Base-by-base conservation (phyloP, 2,113 vertebrate genomes). In the Pelecanoides urinatrix region DNA sequence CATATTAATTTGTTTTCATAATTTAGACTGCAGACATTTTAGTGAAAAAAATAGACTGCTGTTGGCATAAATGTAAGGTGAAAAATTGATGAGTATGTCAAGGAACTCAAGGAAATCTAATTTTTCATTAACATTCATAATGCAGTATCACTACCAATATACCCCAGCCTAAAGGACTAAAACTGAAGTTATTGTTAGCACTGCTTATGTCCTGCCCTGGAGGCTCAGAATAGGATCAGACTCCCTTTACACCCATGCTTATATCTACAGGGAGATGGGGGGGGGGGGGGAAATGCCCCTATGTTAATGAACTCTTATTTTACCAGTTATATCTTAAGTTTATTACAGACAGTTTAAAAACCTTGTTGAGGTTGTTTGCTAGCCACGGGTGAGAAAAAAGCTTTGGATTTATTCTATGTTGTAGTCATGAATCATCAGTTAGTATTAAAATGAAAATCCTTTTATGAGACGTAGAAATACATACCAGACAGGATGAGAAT, bases 101-200 rank as follows among this genome's bases (percentile, higher is more conserved):
- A 90, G 16, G 34, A 92, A 55, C 19, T 68, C 38, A 85, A 78
- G 40, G 10, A 93, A 90, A 95, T 73, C 29, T 86, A 68, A 70
- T 92, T 85, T 87, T 88, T 96, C n/a, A 79, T 90, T 95, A 90
- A 29, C 16, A 52, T 91, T 72, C 12, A 70, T 75, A 93, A 82
- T 53, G 17, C 29, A 93, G 10, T 14, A 78, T 59, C 65, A 61
- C 36, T 75, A 89, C 26, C 25, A 89, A 78, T 50, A 79, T 59
- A 65, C 23, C 10, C 11, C 32, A 63, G 34, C n/a, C 74, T 85
- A 49, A 81, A 70, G 73, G 22, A 88, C 30, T 72, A 61, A 87
- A 87, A 50, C 16, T 76, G 47, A 94, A 58, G 29, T 32, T 73
- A 25, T 62, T 83, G 26, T 49, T 72, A 87, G 19, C 40, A 50